phyloP scores from a whole-genome alignment of 2,113 vertebrate genomes.

The Sphyrna mokarran region DNA sequence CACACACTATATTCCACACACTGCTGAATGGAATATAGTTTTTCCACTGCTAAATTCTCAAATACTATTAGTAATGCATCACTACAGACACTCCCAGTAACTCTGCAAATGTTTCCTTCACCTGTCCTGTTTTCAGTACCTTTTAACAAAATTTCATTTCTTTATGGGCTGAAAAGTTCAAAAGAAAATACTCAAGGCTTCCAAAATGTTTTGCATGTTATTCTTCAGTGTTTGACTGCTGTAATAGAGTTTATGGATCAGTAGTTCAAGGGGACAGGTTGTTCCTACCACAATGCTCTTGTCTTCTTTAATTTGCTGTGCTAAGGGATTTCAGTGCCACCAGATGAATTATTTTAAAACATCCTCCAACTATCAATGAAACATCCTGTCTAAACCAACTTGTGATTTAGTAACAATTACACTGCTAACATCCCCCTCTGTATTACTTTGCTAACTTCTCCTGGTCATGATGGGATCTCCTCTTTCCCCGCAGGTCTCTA shows the following conservation, averaged over 20 bases:
- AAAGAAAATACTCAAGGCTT: constrained; percentile 1
- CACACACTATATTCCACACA: background rate
- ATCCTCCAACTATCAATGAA: background rate
- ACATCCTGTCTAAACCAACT: background rate
- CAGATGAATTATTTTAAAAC: background rate
- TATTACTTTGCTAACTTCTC: background rate
- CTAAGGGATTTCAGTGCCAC: background rate
- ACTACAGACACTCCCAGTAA: background rate
- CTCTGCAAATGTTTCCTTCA: background rate
- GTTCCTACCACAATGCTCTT: background rate
- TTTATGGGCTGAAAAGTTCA: background rate
- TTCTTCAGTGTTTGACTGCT: background rate
- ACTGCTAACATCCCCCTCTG: background rate
- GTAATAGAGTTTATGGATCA: constrained; percentile 25
- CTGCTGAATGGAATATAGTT: background rate
- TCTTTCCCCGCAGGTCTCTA: background rate
- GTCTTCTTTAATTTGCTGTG: background rate
- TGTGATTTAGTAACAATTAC: background rate
- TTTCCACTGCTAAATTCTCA: background rate
- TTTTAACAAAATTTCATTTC: background rate
- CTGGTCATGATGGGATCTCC: background rate
- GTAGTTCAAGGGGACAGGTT: background rate
- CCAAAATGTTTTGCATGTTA: background rate
- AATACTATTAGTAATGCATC: background rate
- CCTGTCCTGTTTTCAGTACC: background rate